Evolutionary conservation across 2,113 vertebrate genomes (phyloP), one percentile per base, ranked within the genome.

Genomic region (Sphaerodactylus townsendi): DNA sequence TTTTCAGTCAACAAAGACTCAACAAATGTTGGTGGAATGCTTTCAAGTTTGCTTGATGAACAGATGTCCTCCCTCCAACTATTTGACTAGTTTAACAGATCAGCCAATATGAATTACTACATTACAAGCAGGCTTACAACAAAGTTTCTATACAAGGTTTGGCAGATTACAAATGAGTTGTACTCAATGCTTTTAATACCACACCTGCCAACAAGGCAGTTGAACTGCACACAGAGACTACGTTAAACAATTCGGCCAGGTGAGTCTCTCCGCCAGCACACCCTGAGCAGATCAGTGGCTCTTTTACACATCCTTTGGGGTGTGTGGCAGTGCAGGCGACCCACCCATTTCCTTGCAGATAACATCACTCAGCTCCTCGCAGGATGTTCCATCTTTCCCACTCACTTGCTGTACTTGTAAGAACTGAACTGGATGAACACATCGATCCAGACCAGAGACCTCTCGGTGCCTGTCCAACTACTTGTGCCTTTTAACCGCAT

Each of bases 321-420:
- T 48, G n/a, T 35, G 50, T 15, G 21, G 14, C 2, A 44, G 25
- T n/a, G 46, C 23, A 37, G 17, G 6, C 0, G 59, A 83, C 28
- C 71, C 70, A 74, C 81, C 33, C 59, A 30, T 13, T 83, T 83
- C 59, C 62, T 33, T 41, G 25, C 62, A 68, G 82, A 83, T 76
- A 68, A 11, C 10, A 83, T 68, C 82, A 35, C 30, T 41, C 2
- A 30, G 41, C 30, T 3, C 59, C 64, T 68, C 76, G 72, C 44
- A 35, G 35, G 39, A 35, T 30, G 41, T 4, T n/a, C 11, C 48
- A 28, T 37, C 44, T 33, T 59, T 4, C 33, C 28, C 2, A 6
- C 48, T 6, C 10, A 39, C 79, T 11, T 81, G 48, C 39, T 56
- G 21, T 17, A 35, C 79, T 71, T 39, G 66, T 41, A 39, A 35